Evolutionary conservation across 2,797 vertebrate species (phyloP), one percentile per base, ranked within the genome.

Genomic region (Dipus sagitta): DNA sequence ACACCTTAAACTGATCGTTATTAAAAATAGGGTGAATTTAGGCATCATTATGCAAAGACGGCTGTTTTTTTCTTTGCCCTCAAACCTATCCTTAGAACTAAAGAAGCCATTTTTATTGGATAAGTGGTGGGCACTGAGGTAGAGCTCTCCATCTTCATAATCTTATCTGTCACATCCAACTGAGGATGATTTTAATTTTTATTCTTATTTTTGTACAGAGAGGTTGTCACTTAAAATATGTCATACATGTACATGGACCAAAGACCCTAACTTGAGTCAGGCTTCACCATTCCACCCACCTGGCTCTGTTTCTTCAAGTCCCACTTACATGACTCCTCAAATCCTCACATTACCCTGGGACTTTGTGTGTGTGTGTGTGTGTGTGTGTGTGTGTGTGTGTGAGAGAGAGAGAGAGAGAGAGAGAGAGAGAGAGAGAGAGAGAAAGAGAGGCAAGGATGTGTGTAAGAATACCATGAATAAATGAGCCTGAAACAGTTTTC

Each of bases 171-270:
- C 21, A n/a, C 65, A 82, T 30, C 32, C 14, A 12, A 54, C 74
- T 79, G 65, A 52, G 72, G 32, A 47, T 58, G 15, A 67, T 18
- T 67, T 94, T 86, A 60, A 52, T 26, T 82, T 95, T 83, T 54
- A 17, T 78, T 8, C 21, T 91, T 3, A 34, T 60, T 72, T 62
- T 79, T 20, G 17, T 67, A 78, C 12, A 26, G 15, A 65, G 74
- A 71, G 15, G 4, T 71, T 76, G 68, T 88, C 18, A 60, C 7
- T 76, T 90, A 68, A 6, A 2, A 7, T 52, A 4, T 26, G 8
- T 77, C 30, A 74, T 10, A 76, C 32, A 67, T 38, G 23, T 12
- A 52, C 21, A 82, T n/a, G 23, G 1, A 52, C 21, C 79, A 71
- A 38, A 74, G n/a, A n/a, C 28, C 12, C 82, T 75, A 17, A 54